A percentile compares a stretch with the other conserved stretches of the same genome.
Conservation (phyloP, 2,797 vertebrate species). For the Champsocephalus gunnari region DNA sequence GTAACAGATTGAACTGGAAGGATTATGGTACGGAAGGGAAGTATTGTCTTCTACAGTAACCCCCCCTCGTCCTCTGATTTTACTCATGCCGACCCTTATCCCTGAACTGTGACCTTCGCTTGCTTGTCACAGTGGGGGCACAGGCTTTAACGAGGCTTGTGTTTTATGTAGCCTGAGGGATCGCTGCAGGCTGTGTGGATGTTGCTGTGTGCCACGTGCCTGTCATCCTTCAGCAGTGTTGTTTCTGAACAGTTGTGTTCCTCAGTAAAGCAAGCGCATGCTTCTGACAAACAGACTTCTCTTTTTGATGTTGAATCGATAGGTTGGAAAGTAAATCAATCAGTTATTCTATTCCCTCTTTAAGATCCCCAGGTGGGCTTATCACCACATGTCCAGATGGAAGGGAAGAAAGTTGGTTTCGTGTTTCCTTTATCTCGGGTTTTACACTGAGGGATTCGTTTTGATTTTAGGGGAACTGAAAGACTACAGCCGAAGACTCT, state of each 20-base stretch:
- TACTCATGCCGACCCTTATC: conserved; percentile 52
- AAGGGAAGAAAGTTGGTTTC: conserved; percentile 49
- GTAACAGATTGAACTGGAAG: conserved; percentile 17
- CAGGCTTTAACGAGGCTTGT: conserved; percentile 68
- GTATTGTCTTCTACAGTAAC: conserved; percentile 47
- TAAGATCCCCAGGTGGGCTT: conserved; percentile 60
- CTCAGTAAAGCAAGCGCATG: conserved; percentile 46
- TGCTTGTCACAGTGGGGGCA: conserved; percentile 66
- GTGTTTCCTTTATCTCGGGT: conserved; percentile 72
- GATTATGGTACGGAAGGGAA: conserved; percentile 23
- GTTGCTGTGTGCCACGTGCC: conserved; percentile 71
- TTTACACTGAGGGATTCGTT: conserved; percentile 71
- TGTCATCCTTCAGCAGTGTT: conserved; percentile 67
- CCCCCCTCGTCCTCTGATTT: conserved; percentile 48
- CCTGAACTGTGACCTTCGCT: conserved; percentile 71
- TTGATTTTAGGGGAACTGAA: conserved; percentile 68
- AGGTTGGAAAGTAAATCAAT: conserved; percentile 55
- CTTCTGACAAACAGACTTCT: conserved; percentile 35
- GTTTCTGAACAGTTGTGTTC: conserved; percentile 64
- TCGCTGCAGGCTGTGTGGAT: conserved; percentile 64
- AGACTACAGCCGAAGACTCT: conserved; percentile 66
- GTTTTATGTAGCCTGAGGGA: conserved; percentile 76
- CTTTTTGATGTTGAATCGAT: conserved; percentile 44
- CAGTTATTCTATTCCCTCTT: conserved; percentile 42
- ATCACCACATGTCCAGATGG: conserved; percentile 73